These are phyloP conservation scores for Marisa cornuarietis DNA, from an alignment of 1,140 invertebrate species.

Conservation along the genomic window DNA sequence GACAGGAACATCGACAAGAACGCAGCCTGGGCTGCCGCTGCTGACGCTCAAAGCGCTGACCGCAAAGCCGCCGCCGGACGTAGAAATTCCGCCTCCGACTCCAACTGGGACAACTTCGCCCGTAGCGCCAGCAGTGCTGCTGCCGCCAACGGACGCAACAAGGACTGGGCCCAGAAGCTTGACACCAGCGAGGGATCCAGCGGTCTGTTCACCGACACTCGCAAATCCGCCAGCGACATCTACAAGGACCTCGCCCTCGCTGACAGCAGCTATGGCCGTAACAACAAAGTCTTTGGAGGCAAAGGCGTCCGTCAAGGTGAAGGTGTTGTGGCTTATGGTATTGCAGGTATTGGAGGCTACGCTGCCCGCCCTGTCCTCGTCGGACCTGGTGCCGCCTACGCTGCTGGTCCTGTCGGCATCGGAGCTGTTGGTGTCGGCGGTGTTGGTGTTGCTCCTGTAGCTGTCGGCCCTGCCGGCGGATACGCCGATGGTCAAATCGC, in stretches of 20 bases:
- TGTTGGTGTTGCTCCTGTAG: background rate
- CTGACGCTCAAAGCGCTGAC: slow-evolving; percentile 25
- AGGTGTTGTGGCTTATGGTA: slow-evolving; percentile 14
- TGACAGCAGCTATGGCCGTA: slow-evolving; percentile 20
- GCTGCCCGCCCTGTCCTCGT: slow-evolving; percentile 14
- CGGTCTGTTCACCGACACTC: slow-evolving; percentile 21
- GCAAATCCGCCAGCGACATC: slow-evolving; percentile 24
- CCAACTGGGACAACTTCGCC: slow-evolving; percentile 26
- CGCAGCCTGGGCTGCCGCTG: slow-evolving; percentile 13
- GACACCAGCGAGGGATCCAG: slow-evolving; percentile 20
- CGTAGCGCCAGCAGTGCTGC: slow-evolving; percentile 9
- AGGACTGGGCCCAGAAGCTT: slow-evolving; percentile 26
- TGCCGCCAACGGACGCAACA: slow-evolving; percentile 22
- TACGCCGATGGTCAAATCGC: no score
- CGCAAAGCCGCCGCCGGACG: slow-evolving; percentile 10
- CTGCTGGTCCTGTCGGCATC: background rate
- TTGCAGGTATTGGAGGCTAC: slow-evolving; percentile 19
- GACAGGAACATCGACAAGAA: slow-evolving; percentile 21
- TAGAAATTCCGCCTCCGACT: slow-evolving; percentile 11
- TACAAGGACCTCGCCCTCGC: slow-evolving; percentile 24
- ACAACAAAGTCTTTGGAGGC: slow-evolving; percentile 4
- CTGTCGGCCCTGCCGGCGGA: no score
- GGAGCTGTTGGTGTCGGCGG: background rate
- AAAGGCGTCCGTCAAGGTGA: background rate
- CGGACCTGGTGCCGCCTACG: background rate